phyloP scores from a whole-genome alignment of 2,888 invertebrate species.

The Luffia ferchaultella region DNA sequence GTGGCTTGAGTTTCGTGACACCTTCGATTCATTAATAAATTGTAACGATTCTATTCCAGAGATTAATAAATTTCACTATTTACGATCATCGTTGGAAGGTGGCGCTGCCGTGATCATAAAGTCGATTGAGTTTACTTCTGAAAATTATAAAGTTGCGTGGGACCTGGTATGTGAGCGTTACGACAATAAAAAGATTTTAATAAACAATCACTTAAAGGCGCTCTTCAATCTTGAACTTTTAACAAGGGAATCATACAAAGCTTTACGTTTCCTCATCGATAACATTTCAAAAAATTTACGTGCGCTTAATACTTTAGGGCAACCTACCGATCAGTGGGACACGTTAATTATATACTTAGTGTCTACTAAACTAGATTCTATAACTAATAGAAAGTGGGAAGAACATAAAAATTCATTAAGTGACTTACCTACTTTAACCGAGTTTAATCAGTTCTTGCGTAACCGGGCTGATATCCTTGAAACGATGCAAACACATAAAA shows the following conservation, averaged over 20 bases:
- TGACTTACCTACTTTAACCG: background rate
- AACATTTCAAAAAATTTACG: too few species aligned
- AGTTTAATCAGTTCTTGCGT: background rate
- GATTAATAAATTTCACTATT: constrained; percentile 8
- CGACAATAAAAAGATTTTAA: constrained; percentile 7
- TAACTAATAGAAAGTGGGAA: constrained; percentile 4
- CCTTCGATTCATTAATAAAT: constrained; percentile 5
- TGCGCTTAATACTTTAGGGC: constrained; percentile 14
- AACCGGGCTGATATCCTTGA: background rate
- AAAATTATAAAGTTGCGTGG: constrained; percentile 7
- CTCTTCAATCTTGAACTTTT: constrained; percentile 11
- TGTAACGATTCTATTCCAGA: background rate
- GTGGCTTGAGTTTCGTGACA: constrained; percentile 9
- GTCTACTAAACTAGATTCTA: constrained; percentile 13
- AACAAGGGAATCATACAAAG: constrained; percentile 8
- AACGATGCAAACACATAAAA: background rate
- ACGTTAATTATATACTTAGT: constrained; percentile 14
- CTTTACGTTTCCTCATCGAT: constrained; percentile 9
- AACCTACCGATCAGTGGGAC: constrained; percentile 17
- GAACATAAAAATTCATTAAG: background rate
- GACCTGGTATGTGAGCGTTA: constrained; percentile 1
- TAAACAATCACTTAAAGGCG: constrained; percentile 12
- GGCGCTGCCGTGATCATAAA: constrained; percentile 1
- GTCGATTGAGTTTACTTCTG: constrained; percentile 1
- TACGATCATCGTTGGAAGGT: constrained; percentile 4